Evolutionary conservation across 2,113 vertebrate species (phyloP), one percentile per base, ranked within the genome.

Genomic region (Sander vitreus): DNA sequence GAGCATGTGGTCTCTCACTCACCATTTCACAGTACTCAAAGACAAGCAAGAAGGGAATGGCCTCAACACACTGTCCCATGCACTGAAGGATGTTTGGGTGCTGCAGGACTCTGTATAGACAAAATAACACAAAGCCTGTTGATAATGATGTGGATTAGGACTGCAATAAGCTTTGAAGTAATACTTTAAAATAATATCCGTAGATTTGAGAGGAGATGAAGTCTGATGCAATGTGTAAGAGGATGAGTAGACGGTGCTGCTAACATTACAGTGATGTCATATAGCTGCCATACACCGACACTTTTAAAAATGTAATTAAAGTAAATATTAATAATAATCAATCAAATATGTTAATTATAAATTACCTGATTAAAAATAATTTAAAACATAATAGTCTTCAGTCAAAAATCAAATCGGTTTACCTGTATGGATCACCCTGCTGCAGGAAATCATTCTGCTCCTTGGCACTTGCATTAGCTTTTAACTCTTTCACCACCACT

Each of bases 21-120:
- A 99, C 98, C 97, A 99, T 95, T 89, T 99, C 97, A 92, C 97
- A 98, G 93, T 98, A 97, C 82, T 99, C 98, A 89, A 99, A 99
- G 67, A 99, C 96, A 76, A 99, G 93, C 65, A 99, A 96, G 74
- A 97, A 99, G 73, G 98, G 98, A 83, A 99, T 96, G 10, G 97
- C 97, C 92, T 99, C 98, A 7, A 98, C 96, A 85, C 97, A 99
- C 16, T 98, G 98, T 15, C 98, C 97, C 33, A 97, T 90, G 84
- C 98, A 99, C 72, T 97, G 97, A 77, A 99, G 96, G 84, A 99
- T 93, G 79, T 99, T 99, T 9, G 98, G 98, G 88, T 99, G 98
- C 91, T 97, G 93, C 88, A 96, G 87, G 50, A 96, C 94, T 88
- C 95, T 96, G 81, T 33, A 36, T 27, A 75, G 7, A 88, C 15